Conservation (phyloP, 2,888 invertebrate genomes). For the Cryptocephalus moraei region DNA sequence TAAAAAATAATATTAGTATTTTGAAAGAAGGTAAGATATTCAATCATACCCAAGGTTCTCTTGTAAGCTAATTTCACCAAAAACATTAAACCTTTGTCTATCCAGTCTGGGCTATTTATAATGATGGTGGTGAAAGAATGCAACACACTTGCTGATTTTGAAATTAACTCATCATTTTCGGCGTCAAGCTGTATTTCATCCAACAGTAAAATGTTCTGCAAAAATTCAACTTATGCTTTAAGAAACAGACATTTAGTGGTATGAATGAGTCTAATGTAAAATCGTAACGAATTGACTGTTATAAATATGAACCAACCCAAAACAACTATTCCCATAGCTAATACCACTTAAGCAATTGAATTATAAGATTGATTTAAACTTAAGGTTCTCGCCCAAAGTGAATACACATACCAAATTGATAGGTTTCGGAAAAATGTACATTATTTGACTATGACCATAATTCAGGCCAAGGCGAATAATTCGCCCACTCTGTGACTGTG, state of each 20-base stretch:
- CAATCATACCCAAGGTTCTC: slow-evolving; percentile 30
- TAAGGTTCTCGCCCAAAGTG: too few relatives aligned
- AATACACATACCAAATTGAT: too few relatives aligned
- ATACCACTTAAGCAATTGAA: too few relatives aligned
- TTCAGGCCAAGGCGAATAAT: too few relatives aligned
- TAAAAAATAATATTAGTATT: slow-evolving; percentile 8
- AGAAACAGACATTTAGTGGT: background rate
- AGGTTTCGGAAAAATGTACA: too few relatives aligned
- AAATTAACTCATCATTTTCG: slow-evolving; percentile 47
- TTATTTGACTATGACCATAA: too few relatives aligned
- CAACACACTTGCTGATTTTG: slow-evolving; percentile 47
- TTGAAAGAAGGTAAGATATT: background rate
- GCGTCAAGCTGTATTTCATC: slow-evolving; percentile 24
- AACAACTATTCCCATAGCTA: too few relatives aligned
- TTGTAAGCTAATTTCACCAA: slow-evolving; percentile 44
- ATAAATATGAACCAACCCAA: too few relatives aligned
- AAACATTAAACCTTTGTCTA: slow-evolving; percentile 44
- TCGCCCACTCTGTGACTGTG: too few relatives aligned
- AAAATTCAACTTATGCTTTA: background rate
- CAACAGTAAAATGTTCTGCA: background rate
- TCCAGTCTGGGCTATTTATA: slow-evolving; percentile 41
- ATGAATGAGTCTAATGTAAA: too few relatives aligned
- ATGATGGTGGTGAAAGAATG: slow-evolving; percentile 46
- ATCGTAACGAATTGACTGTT: too few relatives aligned
- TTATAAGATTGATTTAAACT: too few relatives aligned